Base-by-base conservation (phyloP, 2,113 vertebrate species). In the Uria lomvia region DNA sequence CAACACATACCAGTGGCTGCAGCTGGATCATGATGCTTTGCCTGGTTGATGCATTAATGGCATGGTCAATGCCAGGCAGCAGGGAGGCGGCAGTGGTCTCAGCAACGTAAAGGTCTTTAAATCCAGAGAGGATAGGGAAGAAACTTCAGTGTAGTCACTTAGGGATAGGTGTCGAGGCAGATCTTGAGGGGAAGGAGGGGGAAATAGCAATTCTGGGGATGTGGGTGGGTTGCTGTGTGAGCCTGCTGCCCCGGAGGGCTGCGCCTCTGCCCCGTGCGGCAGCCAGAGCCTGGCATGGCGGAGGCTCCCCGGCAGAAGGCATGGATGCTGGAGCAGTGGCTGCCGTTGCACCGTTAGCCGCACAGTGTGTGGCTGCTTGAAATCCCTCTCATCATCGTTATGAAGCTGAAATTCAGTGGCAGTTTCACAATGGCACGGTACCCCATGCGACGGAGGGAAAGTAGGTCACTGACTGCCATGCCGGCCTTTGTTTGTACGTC, bases 321-420 rank as follows among this genome's bases (percentile, higher is more conserved):
- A 8, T 2, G 45, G 80, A 36, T 6, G 5, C 80, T 4, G 10
- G 65, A 53, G 52, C 58, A 56, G 40, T 4, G 36, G 43, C 73
- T 21, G 4, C 68, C 2, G 3, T 67, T 11, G 10, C 66, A n/a
- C 43, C 1, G 5, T 72, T 89, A 90, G 65, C 80, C 1, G 11
- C 81, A 24, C 73, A 76, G 81, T 5, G 0, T 67, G 86, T 30
- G 65, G 56, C 65, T 1, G 0, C 72, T 86, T 56, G 27, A 68
- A 94, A 68, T 93, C 72, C 62, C 58, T 90, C 75, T 68, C 11
- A 2, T 88, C 73, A 62, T 66, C 2, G 0, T 60, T 84, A 49
- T 47, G 59, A 73, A 80, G 83, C 93, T 92, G 94, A 95, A 94
- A 88, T 94, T 87, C 93, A 63, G 49, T 86, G 94, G 92, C 92